phyloP scores from a whole-genome alignment of 2,797 vertebrate genomes.

The Acomys russatus region DNA sequence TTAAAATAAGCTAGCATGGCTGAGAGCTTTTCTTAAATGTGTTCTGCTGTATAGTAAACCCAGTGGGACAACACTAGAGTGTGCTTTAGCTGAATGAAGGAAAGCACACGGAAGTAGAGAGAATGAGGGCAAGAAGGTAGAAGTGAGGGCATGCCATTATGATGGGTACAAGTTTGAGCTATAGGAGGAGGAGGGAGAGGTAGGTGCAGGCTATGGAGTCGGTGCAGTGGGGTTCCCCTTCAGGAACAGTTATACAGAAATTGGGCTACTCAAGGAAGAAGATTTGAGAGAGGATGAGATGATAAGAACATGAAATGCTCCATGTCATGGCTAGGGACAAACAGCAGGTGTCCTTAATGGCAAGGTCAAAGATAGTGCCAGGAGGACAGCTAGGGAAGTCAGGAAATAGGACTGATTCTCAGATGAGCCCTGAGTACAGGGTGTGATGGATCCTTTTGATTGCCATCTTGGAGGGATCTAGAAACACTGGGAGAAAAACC shows the following conservation, averaged over 20 bases:
- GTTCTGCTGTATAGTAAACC: neutral
- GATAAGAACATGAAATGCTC: neutral
- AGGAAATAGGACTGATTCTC: neutral
- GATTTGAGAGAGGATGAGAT: neutral
- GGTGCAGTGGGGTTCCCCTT: neutral
- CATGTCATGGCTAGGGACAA: neutral
- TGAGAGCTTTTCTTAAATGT: neutral
- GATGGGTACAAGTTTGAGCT: neutral
- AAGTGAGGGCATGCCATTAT: accelerated
- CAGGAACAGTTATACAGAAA: neutral
- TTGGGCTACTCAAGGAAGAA: neutral
- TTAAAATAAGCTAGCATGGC: neutral
- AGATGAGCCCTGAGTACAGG: neutral
- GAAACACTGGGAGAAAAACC: neutral
- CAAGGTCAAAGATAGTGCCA: neutral
- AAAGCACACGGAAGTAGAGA: neutral
- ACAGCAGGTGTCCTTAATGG: neutral
- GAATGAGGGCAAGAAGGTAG: neutral
- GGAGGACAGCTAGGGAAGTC: neutral
- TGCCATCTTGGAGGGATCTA: neutral
- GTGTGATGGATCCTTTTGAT: neutral
- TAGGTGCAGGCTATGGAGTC: neutral
- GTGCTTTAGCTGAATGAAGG: neutral
- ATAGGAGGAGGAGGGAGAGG: neutral
- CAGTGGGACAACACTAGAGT: neutral